phyloP scores from a whole-genome alignment of 1,140 invertebrate genomes.

The Rhizoglyphus robini region DNA sequence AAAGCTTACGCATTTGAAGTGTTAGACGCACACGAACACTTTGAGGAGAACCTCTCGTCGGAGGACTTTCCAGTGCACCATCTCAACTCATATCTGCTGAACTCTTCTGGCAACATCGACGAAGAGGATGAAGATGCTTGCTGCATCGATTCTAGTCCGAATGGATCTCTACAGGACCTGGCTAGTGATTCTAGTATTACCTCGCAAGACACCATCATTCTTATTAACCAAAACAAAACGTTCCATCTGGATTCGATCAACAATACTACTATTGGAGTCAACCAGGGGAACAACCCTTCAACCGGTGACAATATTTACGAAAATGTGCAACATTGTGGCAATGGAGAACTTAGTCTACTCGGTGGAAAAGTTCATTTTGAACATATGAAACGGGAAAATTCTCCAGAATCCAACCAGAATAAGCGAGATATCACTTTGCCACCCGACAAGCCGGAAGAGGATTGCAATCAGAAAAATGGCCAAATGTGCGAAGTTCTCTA shows the following conservation, averaged over 20 bases:
- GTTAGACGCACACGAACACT: background rate
- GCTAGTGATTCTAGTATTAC: slow-evolving; percentile 23
- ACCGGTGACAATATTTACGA: slow-evolving; percentile 4
- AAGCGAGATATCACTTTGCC: background rate
- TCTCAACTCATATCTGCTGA: background rate
- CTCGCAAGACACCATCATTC: slow-evolving; percentile 24
- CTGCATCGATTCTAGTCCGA: slow-evolving; percentile 19
- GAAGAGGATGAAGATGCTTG: slow-evolving; percentile 5
- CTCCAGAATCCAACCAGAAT: too few species aligned
- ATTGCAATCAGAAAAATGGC: background rate
- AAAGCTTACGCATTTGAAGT: background rate
- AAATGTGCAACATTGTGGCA: background rate
- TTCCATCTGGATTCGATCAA: background rate
- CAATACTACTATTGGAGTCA: too few species aligned
- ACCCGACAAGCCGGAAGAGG: background rate
- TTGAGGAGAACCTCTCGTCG: slow-evolving; percentile 13
- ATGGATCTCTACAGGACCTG: slow-evolving; percentile 21
- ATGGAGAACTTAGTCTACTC: background rate
- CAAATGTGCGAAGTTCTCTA: background rate
- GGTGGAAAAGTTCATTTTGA: too few species aligned
- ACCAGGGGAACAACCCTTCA: background rate
- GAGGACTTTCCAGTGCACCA: slow-evolving; percentile 21
- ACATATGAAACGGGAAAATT: too few species aligned
- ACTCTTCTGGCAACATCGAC: background rate
- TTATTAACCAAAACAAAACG: slow-evolving; percentile 16